Evolutionary conservation across 2,113 vertebrate species (phyloP).

Genomic region (Anolis sagrei): DNA sequence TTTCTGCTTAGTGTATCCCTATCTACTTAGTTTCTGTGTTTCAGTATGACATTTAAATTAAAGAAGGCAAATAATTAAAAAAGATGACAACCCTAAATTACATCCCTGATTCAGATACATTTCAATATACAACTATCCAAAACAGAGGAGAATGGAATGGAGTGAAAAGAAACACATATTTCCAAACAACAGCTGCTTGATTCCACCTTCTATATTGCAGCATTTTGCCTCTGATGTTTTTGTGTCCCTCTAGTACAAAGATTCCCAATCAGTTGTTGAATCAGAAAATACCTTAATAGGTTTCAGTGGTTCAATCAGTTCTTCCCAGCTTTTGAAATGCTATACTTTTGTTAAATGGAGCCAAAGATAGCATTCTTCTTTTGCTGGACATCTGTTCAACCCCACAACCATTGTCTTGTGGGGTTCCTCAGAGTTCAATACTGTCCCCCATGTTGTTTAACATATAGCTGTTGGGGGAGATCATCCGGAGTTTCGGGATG

Average conservation of each 20-base stretch:
- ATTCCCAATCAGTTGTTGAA: neutral
- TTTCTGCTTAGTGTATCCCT: too few species aligned
- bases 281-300: conserved; percentile 16
- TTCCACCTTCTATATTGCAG: neutral
- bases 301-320: neutral
- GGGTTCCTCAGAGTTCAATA: too few species aligned
- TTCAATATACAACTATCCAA: neutral
- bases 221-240: conserved; percentile 11
- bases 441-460: too few species aligned
- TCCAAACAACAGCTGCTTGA: neutral
- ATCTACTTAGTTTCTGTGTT: neutral
- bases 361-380: conserved; percentile 27
- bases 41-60: neutral
- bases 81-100: neutral
- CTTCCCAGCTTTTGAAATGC: neutral
- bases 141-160: neutral
- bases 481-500: too few species aligned
- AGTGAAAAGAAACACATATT: neutral
- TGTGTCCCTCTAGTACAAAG: neutral
- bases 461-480: too few species aligned
- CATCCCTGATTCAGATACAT: neutral
- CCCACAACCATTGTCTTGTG: too few species aligned
- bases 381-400: too few species aligned
- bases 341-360: neutral
- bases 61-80: neutral